phyloP scores from a whole-genome alignment of 2,888 invertebrate genomes.

The Noctua pronuba region DNA sequence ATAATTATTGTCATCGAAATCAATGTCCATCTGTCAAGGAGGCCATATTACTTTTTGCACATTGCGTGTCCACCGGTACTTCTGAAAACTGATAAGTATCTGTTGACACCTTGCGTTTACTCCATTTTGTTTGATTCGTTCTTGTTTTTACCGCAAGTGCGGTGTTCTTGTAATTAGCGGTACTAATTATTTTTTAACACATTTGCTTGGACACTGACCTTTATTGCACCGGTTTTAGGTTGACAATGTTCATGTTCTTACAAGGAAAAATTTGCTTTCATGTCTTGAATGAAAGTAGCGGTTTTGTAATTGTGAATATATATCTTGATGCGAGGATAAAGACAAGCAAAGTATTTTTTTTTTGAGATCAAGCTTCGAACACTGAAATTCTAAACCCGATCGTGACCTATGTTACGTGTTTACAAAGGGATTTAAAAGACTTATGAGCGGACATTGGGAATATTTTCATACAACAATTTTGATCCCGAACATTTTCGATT shows the following conservation, averaged over 20 bases:
- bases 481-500: too few species aligned
- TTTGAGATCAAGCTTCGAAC: not conserved
- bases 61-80: slow-evolving; percentile 49
- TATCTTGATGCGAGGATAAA: not conserved
- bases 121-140: slow-evolving; percentile 36
- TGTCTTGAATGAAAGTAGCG: slow-evolving; percentile 16
- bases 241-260: slow-evolving; percentile 1
- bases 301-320: not conserved
- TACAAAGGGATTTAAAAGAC: too few species aligned
- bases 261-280: slow-evolving; percentile 20
- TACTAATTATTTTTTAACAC: slow-evolving; percentile 17
- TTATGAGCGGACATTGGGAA: too few species aligned
- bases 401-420: not conserved
- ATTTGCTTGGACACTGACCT: not conserved
- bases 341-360: not conserved
- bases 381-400: not conserved
- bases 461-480: too few species aligned
- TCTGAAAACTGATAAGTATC: slow-evolving; percentile 41
- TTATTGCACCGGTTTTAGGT: slow-evolving; percentile 1
- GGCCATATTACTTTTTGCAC: slow-evolving; percentile 44
- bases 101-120: slow-evolving; percentile 53
- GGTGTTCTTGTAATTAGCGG: slow-evolving; percentile 45
- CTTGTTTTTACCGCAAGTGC: slow-evolving; percentile 23
- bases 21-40: slow-evolving; percentile 37
- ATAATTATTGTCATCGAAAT: slow-evolving; percentile 32